These are phyloP conservation scores for Venustoraphidia nigricollis DNA, from an alignment of 2,888 invertebrate species.

Conservation along the genomic window DNA sequence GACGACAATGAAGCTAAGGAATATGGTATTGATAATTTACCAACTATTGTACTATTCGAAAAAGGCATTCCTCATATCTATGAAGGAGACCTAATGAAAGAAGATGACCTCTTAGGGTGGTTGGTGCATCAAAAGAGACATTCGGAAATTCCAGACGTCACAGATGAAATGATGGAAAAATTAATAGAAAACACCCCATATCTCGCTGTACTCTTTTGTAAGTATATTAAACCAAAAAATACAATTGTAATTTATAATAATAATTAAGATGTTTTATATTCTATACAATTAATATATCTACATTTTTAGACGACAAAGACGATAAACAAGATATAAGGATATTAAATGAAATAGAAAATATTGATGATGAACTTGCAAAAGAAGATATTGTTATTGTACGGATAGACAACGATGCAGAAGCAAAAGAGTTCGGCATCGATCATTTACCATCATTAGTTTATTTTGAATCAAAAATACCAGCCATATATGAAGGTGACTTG, in stretches of 20 bases:
- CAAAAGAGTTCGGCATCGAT: slow-evolving; percentile 80
- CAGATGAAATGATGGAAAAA: slow-evolving; percentile 87
- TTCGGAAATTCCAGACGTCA: slow-evolving; percentile 82
- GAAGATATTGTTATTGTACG: slow-evolving; percentile 83
- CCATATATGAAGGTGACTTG: slow-evolving; percentile 79
- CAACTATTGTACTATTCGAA: slow-evolving; percentile 64
- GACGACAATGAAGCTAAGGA: slow-evolving; percentile 79
- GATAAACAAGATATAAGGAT: slow-evolving; percentile 80
- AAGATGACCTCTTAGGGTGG: slow-evolving; percentile 83
- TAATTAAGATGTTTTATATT: too few species aligned
- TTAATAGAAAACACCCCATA: slow-evolving; percentile 65
- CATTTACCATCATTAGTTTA: slow-evolving; percentile 75
- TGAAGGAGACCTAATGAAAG: slow-evolving; percentile 64
- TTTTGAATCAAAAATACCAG: slow-evolving; percentile 83
- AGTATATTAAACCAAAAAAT: slow-evolving; percentile 27
- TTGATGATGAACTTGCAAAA: slow-evolving; percentile 79
- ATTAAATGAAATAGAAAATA: slow-evolving; percentile 78
- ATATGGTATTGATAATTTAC: slow-evolving; percentile 71
- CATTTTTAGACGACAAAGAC: slow-evolving; percentile 63
- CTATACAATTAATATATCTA: neutral
- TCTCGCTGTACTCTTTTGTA: slow-evolving; percentile 83
- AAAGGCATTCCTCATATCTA: slow-evolving; percentile 43
- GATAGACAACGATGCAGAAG: slow-evolving; percentile 79
- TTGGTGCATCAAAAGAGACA: slow-evolving; percentile 78
- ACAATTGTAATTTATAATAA: neutral